Base-by-base conservation (phyloP, 2,113 vertebrate species). In the Leptobrachium ailaonicum region DNA sequence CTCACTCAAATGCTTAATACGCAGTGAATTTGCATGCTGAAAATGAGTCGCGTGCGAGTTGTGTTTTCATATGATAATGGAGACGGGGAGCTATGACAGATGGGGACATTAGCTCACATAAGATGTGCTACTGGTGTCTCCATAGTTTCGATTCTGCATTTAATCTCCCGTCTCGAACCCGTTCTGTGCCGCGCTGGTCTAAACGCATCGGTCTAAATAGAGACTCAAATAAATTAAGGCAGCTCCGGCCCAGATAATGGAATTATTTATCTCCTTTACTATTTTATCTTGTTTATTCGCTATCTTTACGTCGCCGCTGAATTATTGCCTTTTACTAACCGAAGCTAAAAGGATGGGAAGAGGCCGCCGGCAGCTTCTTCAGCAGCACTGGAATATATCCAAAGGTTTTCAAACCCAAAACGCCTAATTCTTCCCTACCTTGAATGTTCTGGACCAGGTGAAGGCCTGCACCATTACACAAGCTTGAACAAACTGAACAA, bases 51-150 rank as follows among this genome's bases (percentile, higher is more conserved):
- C 79, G 69, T 75, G 79, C 50, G 62, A 81, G 71, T 81, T 81
- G 71, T 81, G 79, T 81, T 81, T 81, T 81, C 66, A 75, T 81
- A 81, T 81, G 79, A 81, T 81, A 81, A 81, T 81, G 43, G 71
- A 75, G 64, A n/a, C 60, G 66, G 43, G 64, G 43, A 69, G 72
- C 72, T 81, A 81, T 81, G 79, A 81, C 79, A 81, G 79, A 81
- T 81, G 79, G 79, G 72, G 71, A 81, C 79, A 81, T 81, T 81
- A 81, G 71, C 67, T 71, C 53, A 74, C 72, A 81, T 81, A 71
- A 75, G 54, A 74, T 71, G 53, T 71, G 73, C 50, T 81, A 64
- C 73, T 81, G 71, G 71, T 75, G 79, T 81, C 79, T 67, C 79
- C 79, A 81, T 81, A 72, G 79, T 81, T 81, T 81, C 72, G 68